Conservation (phyloP, 2,113 vertebrate species). For the Plectropomus leopardus region DNA sequence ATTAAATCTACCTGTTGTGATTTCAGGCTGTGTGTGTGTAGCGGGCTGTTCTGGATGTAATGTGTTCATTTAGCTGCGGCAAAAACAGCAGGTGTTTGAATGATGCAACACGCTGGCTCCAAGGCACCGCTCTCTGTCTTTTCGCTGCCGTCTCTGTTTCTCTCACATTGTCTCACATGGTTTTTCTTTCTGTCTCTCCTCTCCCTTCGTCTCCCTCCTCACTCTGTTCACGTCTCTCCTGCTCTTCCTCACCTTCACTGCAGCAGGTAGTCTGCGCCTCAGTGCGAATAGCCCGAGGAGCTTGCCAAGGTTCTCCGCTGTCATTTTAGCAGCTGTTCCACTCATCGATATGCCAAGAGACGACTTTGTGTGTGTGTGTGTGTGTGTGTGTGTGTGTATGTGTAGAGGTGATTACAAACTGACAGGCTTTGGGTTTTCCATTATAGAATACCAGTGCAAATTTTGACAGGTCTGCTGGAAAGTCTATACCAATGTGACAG, state of each 20-base stretch:
- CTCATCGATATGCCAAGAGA: conserved; percentile 54
- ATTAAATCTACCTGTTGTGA: conserved; percentile 52
- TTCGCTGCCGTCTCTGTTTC: conserved; percentile 29
- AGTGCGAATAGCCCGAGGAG: conserved; percentile 42
- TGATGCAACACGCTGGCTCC: conserved; percentile 55
- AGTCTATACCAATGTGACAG: neutral
- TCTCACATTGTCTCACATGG: conserved; percentile 23
- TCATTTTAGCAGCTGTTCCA: conserved; percentile 63
- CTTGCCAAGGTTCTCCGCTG: conserved; percentile 54
- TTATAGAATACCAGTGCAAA: conserved; percentile 33
- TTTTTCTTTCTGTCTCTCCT: conserved; percentile 33
- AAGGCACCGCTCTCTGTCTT: conserved; percentile 28
- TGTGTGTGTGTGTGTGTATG: conserved; percentile 24
- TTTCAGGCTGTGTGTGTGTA: neutral
- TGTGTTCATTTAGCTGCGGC: conserved; percentile 65
- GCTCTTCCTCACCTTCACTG: conserved; percentile 20
- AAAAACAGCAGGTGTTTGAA: conserved; percentile 62
- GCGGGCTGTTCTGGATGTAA: conserved; percentile 26
- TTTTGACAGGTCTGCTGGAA: conserved; percentile 20
- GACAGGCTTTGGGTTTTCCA: conserved; percentile 50
- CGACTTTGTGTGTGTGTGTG: neutral
- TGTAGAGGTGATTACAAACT: conserved; percentile 49
- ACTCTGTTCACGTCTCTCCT: neutral
- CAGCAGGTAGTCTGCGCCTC: conserved; percentile 63
- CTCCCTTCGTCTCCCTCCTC: neutral